Conservation (phyloP, 2,797 vertebrate species). For the Spea hammondii region DNA sequence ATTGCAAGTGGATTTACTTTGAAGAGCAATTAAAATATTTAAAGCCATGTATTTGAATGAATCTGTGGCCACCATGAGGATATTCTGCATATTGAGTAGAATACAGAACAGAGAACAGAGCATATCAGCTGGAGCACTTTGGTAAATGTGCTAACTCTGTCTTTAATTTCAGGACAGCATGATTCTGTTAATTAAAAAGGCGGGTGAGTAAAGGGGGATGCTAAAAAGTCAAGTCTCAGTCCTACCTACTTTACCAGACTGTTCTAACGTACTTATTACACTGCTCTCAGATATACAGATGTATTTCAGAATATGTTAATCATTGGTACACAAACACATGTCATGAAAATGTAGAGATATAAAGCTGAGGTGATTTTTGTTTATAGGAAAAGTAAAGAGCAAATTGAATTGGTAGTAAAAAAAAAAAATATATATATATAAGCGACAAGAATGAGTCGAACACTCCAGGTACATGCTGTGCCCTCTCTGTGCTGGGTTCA, state of each 20-base stretch:
- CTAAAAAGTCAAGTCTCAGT: constrained; percentile 11
- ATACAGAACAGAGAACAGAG: background rate
- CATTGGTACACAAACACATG: constrained; percentile 20
- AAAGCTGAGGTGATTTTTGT: background rate
- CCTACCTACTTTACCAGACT: constrained; percentile 26
- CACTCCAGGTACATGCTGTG: constrained; percentile 44
- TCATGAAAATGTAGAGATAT: constrained; percentile 7
- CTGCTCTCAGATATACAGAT: background rate
- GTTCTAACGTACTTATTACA: constrained; percentile 19
- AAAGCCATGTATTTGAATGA: background rate
- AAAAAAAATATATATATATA: constrained; percentile 12
- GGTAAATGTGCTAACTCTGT: constrained; percentile 30
- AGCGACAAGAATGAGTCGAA: constrained; percentile 29
- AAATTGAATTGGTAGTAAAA: background rate
- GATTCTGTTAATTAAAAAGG: constrained; percentile 49
- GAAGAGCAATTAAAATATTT: background rate
- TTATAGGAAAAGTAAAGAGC: background rate
- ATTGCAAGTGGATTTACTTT: background rate
- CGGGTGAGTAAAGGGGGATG: constrained; percentile 3
- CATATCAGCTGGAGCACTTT: constrained; percentile 17
- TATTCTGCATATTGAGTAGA: background rate
- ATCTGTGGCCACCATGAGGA: background rate
- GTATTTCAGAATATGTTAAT: constrained; percentile 22
- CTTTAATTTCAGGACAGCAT: constrained; percentile 42
- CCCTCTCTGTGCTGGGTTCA: constrained; percentile 42